Evolutionary conservation across 2,888 invertebrate species (phyloP), one percentile per base, ranked within the genome.

Genomic region (Eustalomyia histrio): DNA sequence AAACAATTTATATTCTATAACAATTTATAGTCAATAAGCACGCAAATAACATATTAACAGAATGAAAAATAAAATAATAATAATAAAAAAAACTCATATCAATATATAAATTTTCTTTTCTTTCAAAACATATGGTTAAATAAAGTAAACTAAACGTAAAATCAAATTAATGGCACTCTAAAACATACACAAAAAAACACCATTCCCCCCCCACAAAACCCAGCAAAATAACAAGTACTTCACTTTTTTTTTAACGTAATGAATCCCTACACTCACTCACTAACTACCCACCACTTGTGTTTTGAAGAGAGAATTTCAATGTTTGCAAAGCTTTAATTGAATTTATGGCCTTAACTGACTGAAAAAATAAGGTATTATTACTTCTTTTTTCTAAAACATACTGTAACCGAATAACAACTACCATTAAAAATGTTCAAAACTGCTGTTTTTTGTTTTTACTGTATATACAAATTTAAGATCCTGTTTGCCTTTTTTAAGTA

Each of bases 251-350:
- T n/a, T 55, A 33, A 24, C 47, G 64, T 58, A 55, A 39, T 39
- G 50, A 68, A 67, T 35, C 61, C 55, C 43, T 65, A 53, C 53
- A 47, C 50, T 58, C 53, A 47, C 50, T 58, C 53, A 47, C 50
- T 69, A 69, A 71, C 74, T 69, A 69, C 74, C 63, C 74, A 35
- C 72, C 64, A 43, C 43, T 67, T 53, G 53, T 24, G 24, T 53
- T 67, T 24, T 17, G 39, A 60, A 50, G 21, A 21, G 35, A 50
- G 60, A 58, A 67, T n/a, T n/a, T n/a, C n/a, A n/a, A n/a, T n/a
- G n/a, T n/a, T n/a, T n/a, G n/a, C 16, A 55, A 65, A 21, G 43
- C 57, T 67, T 73, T 55, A 73, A 79, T 79, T 79, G 72, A 73
- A 79, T 73, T 79, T 79, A 79, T 79, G 24, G 63, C 73, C 67